These are phyloP conservation scores for Acropora yongei DNA, from an alignment of 64 coral and sea anemone species.

Conservation along the genomic window DNA sequence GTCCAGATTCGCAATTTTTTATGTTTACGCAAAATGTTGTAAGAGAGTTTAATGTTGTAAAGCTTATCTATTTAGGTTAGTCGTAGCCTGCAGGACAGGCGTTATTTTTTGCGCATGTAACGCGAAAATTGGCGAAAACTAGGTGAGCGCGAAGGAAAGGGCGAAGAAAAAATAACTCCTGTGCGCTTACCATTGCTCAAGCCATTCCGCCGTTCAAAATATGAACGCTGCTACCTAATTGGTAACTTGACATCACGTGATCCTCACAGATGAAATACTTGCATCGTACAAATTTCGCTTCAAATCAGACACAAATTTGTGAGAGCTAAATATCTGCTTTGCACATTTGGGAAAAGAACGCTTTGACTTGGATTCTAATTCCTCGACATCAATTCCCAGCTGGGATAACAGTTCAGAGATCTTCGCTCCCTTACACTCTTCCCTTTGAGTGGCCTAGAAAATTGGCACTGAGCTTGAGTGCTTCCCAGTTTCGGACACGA, in stretches of 20 bases:
- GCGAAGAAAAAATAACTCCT: background rate
- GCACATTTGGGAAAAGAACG: background rate
- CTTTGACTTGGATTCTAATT: background rate
- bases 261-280: background rate
- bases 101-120: background rate
- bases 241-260: too few species aligned
- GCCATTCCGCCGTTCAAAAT: background rate
- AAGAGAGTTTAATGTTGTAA: too few species aligned
- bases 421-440: background rate
- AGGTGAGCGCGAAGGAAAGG: background rate
- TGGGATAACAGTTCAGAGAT: background rate
- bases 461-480: background rate
- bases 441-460: background rate
- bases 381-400: background rate
- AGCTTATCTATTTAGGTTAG: too few species aligned
- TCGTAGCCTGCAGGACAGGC: background rate
- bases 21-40: too few species aligned
- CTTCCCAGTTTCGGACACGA: constrained; percentile 1
- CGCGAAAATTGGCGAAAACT: background rate
- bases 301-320: constrained; percentile 1
- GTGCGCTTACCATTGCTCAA: background rate
- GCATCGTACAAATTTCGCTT: background rate
- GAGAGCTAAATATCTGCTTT: background rate
- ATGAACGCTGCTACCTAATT: too few species aligned
- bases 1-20: too few species aligned